Evolutionary conservation across 2,888 invertebrate genomes (phyloP), one percentile per base, ranked within the genome.

Genomic region (Enchytraeus crypticus): DNA sequence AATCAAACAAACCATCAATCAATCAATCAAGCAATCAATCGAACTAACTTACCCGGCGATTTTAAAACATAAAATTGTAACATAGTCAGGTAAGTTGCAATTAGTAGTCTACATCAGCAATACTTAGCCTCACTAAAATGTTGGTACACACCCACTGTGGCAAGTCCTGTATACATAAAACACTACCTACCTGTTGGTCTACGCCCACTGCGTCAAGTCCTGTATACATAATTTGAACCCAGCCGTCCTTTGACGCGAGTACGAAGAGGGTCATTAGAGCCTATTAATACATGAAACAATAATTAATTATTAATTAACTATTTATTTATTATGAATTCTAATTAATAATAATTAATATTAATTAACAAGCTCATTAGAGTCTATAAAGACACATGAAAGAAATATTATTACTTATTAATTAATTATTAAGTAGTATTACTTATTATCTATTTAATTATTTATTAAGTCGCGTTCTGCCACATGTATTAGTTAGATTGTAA

Each of bases 151-250:
- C 2, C 23, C n/a, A n/a, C n/a, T n/a, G n/a, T n/a, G n/a, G 27
- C 18, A 5, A 47, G 11, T 2, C 23, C 23, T 47, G 18, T 11
- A 47, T 2, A 49, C 3, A 29, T 27, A 26, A 21, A 47, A 47
- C 3, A 27, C 2, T 14, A 45, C 67, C 26, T 80, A 90, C 91
- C 86, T 92, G 95, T 81, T 90, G 88, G 80, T 98, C 95, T 0
- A 96, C 91, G 3, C 93, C 98, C 14, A 97, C 97, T 2, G 98
- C 97, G 79, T 99, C 98, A 55, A 99, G 83, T 1, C 98, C 98
- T 0, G 95, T 96, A 78, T 99, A 98, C 98, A 99, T 99, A 68
- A 99, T 98, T 75, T 95, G 95, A 46, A 99, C 98, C 98, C 98
- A 99, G 33, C 98, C 98, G 74, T 99, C 98, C 75, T 97, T 88